A percentile compares a stretch with the other conserved stretches of the same genome.
Evolutionary conservation across 2,797 vertebrate genomes (phyloP).

Genomic region (Micromesistius poutassou): DNA sequence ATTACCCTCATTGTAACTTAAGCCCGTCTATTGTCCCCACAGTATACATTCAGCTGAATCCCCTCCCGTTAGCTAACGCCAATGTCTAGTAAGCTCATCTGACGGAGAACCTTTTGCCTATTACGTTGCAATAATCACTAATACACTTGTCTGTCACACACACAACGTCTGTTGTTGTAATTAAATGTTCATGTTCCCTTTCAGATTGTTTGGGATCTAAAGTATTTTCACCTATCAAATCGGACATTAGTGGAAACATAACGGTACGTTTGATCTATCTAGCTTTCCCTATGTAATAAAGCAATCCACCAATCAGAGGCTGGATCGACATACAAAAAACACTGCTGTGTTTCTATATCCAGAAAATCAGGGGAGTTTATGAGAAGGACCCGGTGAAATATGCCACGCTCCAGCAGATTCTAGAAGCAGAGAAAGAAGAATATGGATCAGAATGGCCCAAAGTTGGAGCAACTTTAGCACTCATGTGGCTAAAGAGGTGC

Average conservation of each 20-base stretch:
- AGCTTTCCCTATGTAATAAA: not conserved
- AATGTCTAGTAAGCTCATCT: no score
- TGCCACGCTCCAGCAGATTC: conserved; percentile 86
- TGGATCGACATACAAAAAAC: not conserved
- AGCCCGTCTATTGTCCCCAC: not conserved
- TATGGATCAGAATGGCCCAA: conserved; percentile 84
- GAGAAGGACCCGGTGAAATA: conserved; percentile 84
- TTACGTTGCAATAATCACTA: no score
- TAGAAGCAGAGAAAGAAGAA: conserved; percentile 83
- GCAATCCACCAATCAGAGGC: not conserved
- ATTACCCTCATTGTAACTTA: not conserved
- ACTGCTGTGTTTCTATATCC: conserved; percentile 19
- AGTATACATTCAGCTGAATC: no score
- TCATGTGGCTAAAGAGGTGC: conserved; percentile 98
- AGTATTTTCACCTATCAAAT: conserved; percentile 86
- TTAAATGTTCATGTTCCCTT: conserved; percentile 38
- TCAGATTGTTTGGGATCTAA: conserved; percentile 89
- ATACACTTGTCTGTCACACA: not conserved
- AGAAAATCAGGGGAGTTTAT: conserved; percentile 92
- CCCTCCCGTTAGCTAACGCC: not conserved
- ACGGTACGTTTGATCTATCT: conserved; percentile 64
- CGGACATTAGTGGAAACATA: conserved; percentile 90
- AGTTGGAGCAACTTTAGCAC: conserved; percentile 85
- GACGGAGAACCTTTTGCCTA: not conserved
- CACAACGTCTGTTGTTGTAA: not conserved